Evolutionary conservation across 30 jellyfish, hydroid and myxozoan species (phyloP), one percentile per base, ranked within the genome.

Genomic region (Aurelia aurita complex sp. Pacific): DNA sequence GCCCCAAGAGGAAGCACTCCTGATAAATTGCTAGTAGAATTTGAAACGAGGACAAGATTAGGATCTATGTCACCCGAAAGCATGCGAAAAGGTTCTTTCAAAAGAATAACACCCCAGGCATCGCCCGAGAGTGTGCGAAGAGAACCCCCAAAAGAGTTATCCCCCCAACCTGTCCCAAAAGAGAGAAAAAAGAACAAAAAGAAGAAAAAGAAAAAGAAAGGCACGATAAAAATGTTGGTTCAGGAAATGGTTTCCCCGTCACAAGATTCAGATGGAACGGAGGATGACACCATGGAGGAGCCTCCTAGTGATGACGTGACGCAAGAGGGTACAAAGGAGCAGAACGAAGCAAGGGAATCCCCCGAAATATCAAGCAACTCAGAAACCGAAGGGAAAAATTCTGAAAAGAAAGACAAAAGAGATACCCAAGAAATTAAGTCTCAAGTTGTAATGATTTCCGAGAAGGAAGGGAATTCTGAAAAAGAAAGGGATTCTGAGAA

Each of bases 171-270:
- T 8, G 95, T 85, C 16, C 97, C 99, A 17, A 94, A 94, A 73
- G 91, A 89, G 55, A 75, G 96, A 67, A 94, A 88, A 76, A 87
- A 85, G 84, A 90, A 93, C 78, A 88, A 89, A 89, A 89, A 89
- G 95, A 94, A 88, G 78, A 89, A 89, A 75, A 83, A 84, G 79
- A 69, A 75, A 66, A 83, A 81, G 81, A 81, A 82, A 16, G 81
- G 83, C 15, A 87, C 79, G 1, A 80, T 77, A 64, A 68, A 75
- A 54, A 46, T 76, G 80, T 64, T 76, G 15, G 89, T 70, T 3
- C 89, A 76, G 85, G 95, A 75, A 36, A 15, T 79, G 40, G 72
- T 73, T 8, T 10, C 76, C 6, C 69, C 66, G n/a, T 61, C 84
- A 0, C 52, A 76, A 8, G 89, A 69, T 67, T 67, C 82, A 23